Evolutionary conservation across 2,888 invertebrate genomes (phyloP).

Genomic region (Pinctada fucata): DNA sequence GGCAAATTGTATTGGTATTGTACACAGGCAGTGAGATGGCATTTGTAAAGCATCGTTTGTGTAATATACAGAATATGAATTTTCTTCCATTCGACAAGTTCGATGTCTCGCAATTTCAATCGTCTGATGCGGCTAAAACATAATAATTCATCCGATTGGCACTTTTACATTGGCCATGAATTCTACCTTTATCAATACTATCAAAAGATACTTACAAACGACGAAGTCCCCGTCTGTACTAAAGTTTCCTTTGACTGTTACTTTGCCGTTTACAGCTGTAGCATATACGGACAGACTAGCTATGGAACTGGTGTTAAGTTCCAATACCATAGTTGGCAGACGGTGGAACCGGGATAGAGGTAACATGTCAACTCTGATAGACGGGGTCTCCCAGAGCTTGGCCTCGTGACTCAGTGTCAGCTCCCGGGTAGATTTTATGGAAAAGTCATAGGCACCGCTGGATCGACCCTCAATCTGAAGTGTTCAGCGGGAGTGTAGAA

Average conservation of each 20-base stretch:
- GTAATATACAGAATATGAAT: too few relatives aligned
- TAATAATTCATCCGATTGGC: too few relatives aligned
- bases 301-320: not conserved
- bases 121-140: too few relatives aligned
- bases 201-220: conserved; percentile 22
- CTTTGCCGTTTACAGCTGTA: not conserved
- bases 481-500: too few relatives aligned
- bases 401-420: conserved; percentile 39
- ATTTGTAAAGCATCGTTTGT: too few relatives aligned
- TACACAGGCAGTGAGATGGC: too few relatives aligned
- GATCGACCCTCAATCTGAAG: conserved; percentile 4
- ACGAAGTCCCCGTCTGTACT: conserved; percentile 13
- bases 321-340: conserved; percentile 10
- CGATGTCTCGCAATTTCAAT: too few relatives aligned
- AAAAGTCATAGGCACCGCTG: conserved; percentile 6
- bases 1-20: too few relatives aligned
- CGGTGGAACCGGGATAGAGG: conserved; percentile 14
- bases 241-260: conserved; percentile 7
- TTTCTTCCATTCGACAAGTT: too few relatives aligned
- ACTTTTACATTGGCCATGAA: too few relatives aligned
- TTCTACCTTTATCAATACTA: too few relatives aligned
- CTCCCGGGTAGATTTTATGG: conserved; percentile 27
- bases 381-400: conserved; percentile 20
- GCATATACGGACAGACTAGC: conserved; percentile 1
- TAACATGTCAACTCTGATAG: not conserved